Percentiles rank a stretch among this genome's conserved stretches.
These are phyloP conservation scores for Axinella damicornis DNA, from an alignment of 37 sponge, comb jelly and placozoan genomes.

Conservation along the genomic window DNA sequence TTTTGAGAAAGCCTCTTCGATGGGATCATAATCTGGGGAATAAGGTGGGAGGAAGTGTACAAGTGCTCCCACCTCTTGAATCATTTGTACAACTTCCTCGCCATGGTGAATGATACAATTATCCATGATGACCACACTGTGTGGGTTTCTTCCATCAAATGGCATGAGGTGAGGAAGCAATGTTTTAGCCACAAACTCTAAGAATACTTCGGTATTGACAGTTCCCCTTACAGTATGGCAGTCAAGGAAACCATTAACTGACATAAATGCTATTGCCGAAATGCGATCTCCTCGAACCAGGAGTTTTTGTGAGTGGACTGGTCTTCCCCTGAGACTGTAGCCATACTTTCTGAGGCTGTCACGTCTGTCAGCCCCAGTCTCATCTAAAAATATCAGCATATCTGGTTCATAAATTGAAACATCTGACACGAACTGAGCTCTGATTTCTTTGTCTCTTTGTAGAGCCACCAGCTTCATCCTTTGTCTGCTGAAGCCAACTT, in stretches of 20 bases:
- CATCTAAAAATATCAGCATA: slow-evolving; percentile 29
- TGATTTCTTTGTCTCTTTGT: background rate
- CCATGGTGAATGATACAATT: slow-evolving; percentile 8
- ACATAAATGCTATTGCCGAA: background rate
- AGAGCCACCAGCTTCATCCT: background rate
- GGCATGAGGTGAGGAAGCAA: slow-evolving; percentile 4
- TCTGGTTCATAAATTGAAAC: slow-evolving; percentile 11
- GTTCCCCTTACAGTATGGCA: background rate
- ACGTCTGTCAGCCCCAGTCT: slow-evolving; percentile 16
- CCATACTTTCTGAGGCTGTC: slow-evolving; percentile 10
- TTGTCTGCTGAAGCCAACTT: slow-evolving; percentile 18
- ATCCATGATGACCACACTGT: no score
- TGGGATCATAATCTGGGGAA: background rate
- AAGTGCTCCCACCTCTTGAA: background rate
- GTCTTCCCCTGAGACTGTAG: slow-evolving; percentile 25
- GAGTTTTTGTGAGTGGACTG: background rate
- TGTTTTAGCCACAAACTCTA: background rate
- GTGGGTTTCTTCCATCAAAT: slow-evolving; percentile 21
- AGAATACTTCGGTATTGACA: background rate
- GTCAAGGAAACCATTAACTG: background rate
- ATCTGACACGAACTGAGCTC: slow-evolving; percentile 11
- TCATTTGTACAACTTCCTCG: background rate
- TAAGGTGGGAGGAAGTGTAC: slow-evolving; percentile 20
- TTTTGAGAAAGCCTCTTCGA: slow-evolving; percentile 1
- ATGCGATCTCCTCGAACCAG: slow-evolving; percentile 18